Evolutionary conservation across 2,888 invertebrate genomes (phyloP).

Genomic region (Cryptops parisi): DNA sequence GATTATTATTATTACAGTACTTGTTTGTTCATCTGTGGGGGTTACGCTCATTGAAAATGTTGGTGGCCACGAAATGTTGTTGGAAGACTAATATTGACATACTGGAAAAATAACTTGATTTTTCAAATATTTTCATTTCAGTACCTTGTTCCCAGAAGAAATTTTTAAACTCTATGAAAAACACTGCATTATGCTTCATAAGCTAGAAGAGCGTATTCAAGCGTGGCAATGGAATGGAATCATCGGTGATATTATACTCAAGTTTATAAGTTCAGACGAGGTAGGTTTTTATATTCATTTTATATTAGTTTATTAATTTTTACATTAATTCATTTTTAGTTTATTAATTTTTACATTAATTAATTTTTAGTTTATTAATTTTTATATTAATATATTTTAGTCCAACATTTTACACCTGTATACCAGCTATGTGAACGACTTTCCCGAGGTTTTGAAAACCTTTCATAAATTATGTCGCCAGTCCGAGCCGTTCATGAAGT

Average conservation of each 20-base stretch:
- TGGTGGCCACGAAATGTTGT: no score
- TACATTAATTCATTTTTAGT: no score
- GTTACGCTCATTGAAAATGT: no score
- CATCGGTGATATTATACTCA: constrained; percentile 32
- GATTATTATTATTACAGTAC: no score
- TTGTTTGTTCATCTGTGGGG: no score
- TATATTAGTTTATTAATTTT: no score
- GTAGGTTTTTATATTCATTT: constrained; percentile 8
- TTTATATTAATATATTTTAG: constrained; percentile 19
- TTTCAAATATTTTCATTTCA: no score
- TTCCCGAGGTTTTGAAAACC: constrained; percentile 32
- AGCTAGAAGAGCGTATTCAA: constrained; percentile 31
- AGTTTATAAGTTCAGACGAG: constrained; percentile 23
- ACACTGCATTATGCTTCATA: constrained; percentile 32
- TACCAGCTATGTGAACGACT: constrained; percentile 34
- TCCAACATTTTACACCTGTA: constrained; percentile 32
- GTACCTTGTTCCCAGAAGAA: constrained; percentile 33
- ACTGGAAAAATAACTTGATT: no score
- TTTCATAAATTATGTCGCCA: constrained; percentile 31
- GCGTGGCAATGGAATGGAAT: constrained; percentile 30
- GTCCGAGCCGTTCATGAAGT: constrained; percentile 30
- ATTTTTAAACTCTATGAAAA: constrained; percentile 32
- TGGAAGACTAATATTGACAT: no score
- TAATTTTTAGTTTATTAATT: no score
- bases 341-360: no score